Evolutionary conservation across 2,113 vertebrate genomes (phyloP).

Genomic region (Tachuris rubrigastra): DNA sequence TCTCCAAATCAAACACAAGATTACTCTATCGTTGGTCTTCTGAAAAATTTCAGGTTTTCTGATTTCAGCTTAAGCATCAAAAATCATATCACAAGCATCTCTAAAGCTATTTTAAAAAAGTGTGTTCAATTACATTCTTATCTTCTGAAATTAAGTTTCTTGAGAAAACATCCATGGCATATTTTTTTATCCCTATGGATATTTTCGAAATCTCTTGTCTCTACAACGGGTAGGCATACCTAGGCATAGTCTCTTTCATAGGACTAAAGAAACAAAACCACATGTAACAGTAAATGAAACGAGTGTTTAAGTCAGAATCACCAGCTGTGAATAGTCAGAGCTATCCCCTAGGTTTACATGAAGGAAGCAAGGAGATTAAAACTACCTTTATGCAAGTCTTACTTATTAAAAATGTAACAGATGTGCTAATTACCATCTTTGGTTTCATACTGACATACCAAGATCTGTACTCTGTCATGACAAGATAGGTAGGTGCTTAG

Average conservation of each 20-base stretch:
- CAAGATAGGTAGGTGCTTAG: not conserved
- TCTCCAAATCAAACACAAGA: rapidly evolving
- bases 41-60: not conserved
- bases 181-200: not conserved
- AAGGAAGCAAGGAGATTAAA: not conserved
- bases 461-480: not conserved
- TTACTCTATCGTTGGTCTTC: not conserved
- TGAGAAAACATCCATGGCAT: not conserved
- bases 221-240: not conserved
- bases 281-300: not conserved
- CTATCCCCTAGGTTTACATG: not conserved
- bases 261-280: not conserved
- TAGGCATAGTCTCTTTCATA: not conserved
- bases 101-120: not conserved
- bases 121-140: not conserved
- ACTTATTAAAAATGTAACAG: not conserved
- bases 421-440: not conserved
- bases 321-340: not conserved
- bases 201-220: not conserved
- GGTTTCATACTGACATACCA: not conserved
- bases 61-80: not conserved
- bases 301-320: not conserved
- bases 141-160: not conserved
- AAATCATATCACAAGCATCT: not conserved
- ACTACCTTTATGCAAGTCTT: not conserved